Base-by-base conservation (phyloP, 2,113 vertebrate genomes). In the Hippocampus guttulatus region DNA sequence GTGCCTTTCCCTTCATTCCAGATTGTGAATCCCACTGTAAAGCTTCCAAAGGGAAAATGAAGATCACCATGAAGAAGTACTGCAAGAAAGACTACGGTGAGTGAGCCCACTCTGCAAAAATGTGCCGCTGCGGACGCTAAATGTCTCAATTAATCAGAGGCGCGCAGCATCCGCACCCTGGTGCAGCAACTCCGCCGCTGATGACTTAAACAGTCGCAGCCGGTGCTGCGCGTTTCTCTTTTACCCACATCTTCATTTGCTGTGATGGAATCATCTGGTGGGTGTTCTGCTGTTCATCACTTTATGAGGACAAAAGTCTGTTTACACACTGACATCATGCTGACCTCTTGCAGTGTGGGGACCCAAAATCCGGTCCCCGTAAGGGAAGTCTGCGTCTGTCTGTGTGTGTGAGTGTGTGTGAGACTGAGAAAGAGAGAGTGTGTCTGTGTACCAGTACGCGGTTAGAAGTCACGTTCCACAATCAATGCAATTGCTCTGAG, bases 41-140 rank as follows among this genome's bases (percentile, higher is more conserved):
- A 88, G 94, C 95, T 49, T 96, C 97, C 84, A 99, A 98, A 84
- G 96, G 96, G 73, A 99, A 98, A 79, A 93, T 99, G 93, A 99
- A 99, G 94, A 96, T 99, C 89, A 99, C 96, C 90, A 98, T 99
- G 96, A 98, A 97, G 90, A 99, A 98, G 77, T 99, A 99, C 91
- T 99, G 97, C 84, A 99, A 98, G 90, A 99, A 98, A 81, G 97
- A 98, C 86, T 98, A 95, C 0, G 97, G 97, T 99, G 90, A 97
- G 97, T 93, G 70, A 69, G 18, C 60, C 70, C 61, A 64, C 25
- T 20, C 1, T 2, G n/a, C 57, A 68, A 78, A 64, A 80, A 72
- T 75, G 78, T 52, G 40, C 3, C 25, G 67, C 20, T 27, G 63
- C 69, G 68, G 75, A 54, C 16, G 64, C 73, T 68, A 58, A 63